phyloP scores from a whole-genome alignment of 2,797 vertebrate genomes.

The Rhinoraja longicauda region DNA sequence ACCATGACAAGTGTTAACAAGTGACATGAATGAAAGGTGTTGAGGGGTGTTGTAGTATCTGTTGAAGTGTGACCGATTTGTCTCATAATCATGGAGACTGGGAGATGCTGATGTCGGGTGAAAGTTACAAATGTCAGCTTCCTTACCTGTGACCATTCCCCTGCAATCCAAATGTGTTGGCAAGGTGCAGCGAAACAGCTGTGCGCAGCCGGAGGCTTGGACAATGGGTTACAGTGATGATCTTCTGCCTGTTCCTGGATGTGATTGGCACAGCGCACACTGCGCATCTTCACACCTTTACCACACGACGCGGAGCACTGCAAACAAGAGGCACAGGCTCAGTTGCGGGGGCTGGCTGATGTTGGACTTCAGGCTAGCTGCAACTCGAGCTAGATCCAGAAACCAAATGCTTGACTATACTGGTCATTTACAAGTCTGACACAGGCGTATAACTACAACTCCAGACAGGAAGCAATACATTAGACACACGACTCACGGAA shows the following conservation, averaged over 20 bases:
- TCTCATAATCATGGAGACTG: background rate
- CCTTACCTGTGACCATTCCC: slow-evolving; percentile 77
- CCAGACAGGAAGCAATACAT: background rate
- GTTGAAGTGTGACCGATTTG: background rate
- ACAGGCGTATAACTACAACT: no score
- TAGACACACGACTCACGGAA: background rate
- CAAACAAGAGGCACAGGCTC: background rate
- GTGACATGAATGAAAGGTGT: no score
- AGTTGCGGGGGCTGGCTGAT: background rate
- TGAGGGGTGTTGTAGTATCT: background rate
- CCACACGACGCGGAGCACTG: slow-evolving; percentile 75
- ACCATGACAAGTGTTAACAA: no score
- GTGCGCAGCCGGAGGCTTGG: slow-evolving; percentile 57
- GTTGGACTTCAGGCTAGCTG: background rate
- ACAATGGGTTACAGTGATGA: slow-evolving; percentile 63
- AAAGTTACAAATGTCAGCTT: background rate
- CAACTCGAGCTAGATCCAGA: background rate
- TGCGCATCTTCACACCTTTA: slow-evolving; percentile 57
- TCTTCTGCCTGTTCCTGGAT: slow-evolving; percentile 59
- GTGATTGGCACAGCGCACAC: slow-evolving; percentile 63
- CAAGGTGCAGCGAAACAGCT: slow-evolving; percentile 61
- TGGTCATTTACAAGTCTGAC: background rate
- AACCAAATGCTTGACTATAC: background rate
- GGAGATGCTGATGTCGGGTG: background rate
- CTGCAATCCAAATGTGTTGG: slow-evolving; percentile 67